Evolutionary conservation across 2,888 invertebrate genomes (phyloP).

Genomic region (Thymelicus lineola): DNA sequence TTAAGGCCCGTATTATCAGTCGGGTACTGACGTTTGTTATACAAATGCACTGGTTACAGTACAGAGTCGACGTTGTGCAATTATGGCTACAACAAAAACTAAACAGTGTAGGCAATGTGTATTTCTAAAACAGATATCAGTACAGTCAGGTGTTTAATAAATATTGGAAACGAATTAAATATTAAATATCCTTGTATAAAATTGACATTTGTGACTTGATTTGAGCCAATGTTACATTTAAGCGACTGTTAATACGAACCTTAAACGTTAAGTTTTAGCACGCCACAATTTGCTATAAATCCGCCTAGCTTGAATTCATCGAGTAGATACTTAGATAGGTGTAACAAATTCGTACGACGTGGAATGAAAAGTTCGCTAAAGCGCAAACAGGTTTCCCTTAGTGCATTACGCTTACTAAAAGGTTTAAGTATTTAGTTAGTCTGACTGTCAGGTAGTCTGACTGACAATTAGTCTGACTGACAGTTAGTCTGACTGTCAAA

Average conservation of each 20-base stretch:
- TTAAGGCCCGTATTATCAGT: constrained; percentile 1
- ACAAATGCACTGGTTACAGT: too few species aligned
- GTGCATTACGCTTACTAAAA: constrained; percentile 77
- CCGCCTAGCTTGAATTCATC: constrained; percentile 31
- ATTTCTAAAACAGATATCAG: too few species aligned
- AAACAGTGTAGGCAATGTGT: too few species aligned
- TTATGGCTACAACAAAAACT: too few species aligned
- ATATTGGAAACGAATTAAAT: too few species aligned
- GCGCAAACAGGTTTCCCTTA: constrained; percentile 62
- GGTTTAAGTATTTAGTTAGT: constrained; percentile 59
- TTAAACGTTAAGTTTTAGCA: constrained; percentile 27
- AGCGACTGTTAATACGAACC: not conserved
- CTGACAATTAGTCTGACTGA: constrained; percentile 64
- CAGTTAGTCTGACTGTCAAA: constrained; percentile 62
- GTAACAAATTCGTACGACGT: constrained; percentile 52
- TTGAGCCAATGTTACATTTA: not conserved
- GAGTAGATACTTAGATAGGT: constrained; percentile 31
- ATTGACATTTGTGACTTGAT: too few species aligned
- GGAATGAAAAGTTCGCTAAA: constrained; percentile 82
- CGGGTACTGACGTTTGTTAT: too few species aligned
- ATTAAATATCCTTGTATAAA: too few species aligned
- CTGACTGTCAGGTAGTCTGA: constrained; percentile 65
- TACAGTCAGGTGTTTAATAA: too few species aligned
- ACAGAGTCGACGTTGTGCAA: too few species aligned
- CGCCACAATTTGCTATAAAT: constrained; percentile 25